phyloP scores from a whole-genome alignment of 2,113 vertebrate genomes.

The Ameiurus melas region DNA sequence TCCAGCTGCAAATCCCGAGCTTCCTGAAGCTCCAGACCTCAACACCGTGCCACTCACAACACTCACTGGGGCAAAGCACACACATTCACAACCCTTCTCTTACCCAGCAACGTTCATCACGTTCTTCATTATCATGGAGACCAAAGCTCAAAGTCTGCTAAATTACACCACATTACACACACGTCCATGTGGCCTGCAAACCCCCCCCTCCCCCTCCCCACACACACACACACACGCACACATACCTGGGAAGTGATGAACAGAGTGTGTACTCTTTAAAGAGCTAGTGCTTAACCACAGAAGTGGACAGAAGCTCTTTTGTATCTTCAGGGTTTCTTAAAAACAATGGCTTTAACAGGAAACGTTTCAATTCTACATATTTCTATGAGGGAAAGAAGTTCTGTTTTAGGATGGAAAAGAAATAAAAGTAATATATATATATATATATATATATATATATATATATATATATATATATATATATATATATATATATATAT shows the following conservation, averaged over 20 bases:
- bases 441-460: too few species aligned
- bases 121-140: neutral
- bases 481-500: too few species aligned
- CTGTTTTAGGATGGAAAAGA: neutral
- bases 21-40: slow-evolving; percentile 76
- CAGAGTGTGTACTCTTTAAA: neutral
- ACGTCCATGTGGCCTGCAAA: neutral
- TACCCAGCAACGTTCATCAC: neutral
- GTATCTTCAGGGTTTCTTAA: neutral
- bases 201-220: neutral
- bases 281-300: neutral
- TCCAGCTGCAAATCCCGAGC: slow-evolving; percentile 76
- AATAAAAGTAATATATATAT: too few species aligned
- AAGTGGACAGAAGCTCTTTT: neutral
- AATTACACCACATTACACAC: neutral
- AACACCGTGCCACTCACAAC: neutral
- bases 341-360: neutral
- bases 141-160: neutral
- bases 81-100: neutral
- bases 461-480: too few species aligned
- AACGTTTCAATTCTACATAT: neutral
- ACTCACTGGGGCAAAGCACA: neutral
- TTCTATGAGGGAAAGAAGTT: neutral
- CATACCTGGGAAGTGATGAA: neutral
- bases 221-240: neutral